Conservation (phyloP, 2,113 vertebrate species). For the Ivindomyrus marchei region DNA sequence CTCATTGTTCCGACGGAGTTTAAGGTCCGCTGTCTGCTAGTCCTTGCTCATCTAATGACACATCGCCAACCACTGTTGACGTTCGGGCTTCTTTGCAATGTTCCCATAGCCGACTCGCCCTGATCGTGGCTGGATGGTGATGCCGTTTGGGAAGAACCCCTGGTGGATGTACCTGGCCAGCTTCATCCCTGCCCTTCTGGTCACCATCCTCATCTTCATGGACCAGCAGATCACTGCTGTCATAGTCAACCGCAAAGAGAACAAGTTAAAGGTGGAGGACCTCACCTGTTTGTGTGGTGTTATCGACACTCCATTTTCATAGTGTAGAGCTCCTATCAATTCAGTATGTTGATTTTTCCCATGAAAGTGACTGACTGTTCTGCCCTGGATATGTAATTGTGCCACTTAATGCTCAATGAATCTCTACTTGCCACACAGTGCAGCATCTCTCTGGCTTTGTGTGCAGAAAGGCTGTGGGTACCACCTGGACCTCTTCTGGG, state of each 20-base stretch:
- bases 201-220: conserved; percentile 98
- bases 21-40: conserved; percentile 51
- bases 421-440: not conserved
- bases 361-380: not conserved
- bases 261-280: conserved; percentile 78
- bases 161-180: conserved; percentile 92
- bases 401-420: not conserved
- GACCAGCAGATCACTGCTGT: conserved; percentile 96
- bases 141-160: conserved; percentile 90
- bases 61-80: not conserved
- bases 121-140: conserved; percentile 86
- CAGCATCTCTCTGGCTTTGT: not conserved
- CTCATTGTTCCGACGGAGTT: conserved; percentile 81
- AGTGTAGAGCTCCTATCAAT: not conserved
- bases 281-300: not conserved
- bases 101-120: conserved; percentile 74
- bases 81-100: conserved; percentile 2
- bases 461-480: conserved; percentile 88
- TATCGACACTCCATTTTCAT: not conserved
- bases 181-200: conserved; percentile 80
- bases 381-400: not conserved
- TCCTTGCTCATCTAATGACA: not conserved
- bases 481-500: conserved; percentile 93
- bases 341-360: not conserved
- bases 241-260: conserved; percentile 92